phyloP scores from a whole-genome alignment of 2,113 vertebrate genomes.

The Crotophaga sulcirostris region DNA sequence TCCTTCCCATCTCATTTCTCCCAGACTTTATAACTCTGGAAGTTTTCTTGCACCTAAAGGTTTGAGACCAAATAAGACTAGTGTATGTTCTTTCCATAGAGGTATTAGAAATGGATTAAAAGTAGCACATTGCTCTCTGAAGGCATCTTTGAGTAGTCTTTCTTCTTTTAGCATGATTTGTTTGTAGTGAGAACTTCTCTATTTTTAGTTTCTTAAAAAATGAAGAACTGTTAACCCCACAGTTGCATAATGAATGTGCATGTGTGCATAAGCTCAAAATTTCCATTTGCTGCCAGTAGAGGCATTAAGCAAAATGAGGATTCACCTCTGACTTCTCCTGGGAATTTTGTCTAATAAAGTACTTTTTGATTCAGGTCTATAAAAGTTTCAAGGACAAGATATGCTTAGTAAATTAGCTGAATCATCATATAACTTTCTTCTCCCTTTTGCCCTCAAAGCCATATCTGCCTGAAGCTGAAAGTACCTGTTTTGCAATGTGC shows the following conservation, averaged over 20 bases:
- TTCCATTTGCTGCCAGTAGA: neutral
- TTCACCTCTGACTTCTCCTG: neutral
- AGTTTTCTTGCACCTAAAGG: neutral
- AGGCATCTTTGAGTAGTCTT: neutral
- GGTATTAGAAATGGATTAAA: neutral
- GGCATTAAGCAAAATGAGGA: neutral
- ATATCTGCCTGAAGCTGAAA: neutral
- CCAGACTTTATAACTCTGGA: neutral
- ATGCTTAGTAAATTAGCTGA: neutral
- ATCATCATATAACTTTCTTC: neutral
- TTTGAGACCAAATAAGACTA: neutral
- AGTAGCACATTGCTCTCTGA: neutral
- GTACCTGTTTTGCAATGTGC: neutral
- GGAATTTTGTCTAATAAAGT: neutral
- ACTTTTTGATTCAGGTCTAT: neutral
- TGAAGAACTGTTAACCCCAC: neutral
- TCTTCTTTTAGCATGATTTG: neutral
- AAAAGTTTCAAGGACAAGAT: neutral
- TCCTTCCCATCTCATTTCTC: neutral
- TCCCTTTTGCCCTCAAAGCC: neutral
- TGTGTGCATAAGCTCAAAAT: neutral
- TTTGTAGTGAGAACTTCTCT: neutral
- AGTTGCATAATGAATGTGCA: neutral
- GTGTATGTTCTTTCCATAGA: neutral
- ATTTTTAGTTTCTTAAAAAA: constrained; percentile 5